phyloP scores from a whole-genome alignment of 2,113 vertebrate genomes.

The Piaya cayana region DNA sequence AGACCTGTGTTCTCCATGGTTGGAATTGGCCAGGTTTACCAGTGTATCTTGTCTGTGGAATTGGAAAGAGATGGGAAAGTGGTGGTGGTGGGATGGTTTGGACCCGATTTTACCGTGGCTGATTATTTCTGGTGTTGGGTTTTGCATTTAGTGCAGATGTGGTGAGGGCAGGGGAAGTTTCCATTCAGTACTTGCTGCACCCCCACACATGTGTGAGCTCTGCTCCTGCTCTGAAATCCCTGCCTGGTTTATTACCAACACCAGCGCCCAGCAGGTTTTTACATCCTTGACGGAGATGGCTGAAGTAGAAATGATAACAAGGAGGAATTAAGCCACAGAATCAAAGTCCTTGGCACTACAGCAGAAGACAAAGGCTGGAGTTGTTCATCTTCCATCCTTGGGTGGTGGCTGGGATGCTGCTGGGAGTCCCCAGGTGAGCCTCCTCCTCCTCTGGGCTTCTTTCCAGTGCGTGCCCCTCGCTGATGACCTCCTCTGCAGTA shows the following conservation, averaged over 20 bases:
- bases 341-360: not conserved
- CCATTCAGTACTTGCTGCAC: not conserved
- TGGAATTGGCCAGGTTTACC: not conserved
- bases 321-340: not conserved
- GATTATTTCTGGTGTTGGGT: not conserved
- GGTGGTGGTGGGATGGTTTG: rapidly evolving
- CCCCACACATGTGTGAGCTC: rapidly evolving
- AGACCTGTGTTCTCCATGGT: not conserved
- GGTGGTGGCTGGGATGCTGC: not conserved
- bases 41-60: not conserved
- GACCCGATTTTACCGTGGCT: not conserved
- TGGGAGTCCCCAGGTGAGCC: not conserved
- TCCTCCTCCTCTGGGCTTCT: not conserved
- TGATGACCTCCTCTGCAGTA: not conserved
- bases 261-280: rapidly evolving
- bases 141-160: not conserved
- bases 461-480: not conserved
- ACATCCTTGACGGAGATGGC: too few relatives aligned
- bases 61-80: not conserved
- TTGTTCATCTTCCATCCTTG: not conserved
- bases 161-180: not conserved
- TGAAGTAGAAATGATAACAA: not conserved
- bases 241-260: not conserved
- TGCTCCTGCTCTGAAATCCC: not conserved
- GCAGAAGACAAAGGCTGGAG: not conserved